These are phyloP conservation scores for Procambarus clarkii DNA, from an alignment of 1,140 invertebrate genomes.

Conservation along the genomic window DNA sequence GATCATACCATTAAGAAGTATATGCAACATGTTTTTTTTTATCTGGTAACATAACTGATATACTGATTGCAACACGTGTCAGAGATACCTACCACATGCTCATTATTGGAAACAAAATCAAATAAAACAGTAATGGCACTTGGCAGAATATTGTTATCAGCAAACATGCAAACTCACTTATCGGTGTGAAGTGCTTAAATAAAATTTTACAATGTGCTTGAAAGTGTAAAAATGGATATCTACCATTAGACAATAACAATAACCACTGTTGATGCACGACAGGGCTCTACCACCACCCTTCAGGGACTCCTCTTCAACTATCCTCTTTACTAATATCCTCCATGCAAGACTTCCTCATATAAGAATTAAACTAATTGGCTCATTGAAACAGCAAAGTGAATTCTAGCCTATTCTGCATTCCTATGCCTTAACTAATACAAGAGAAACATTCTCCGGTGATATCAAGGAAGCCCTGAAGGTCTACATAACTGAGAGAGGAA, in stretches of 20 bases:
- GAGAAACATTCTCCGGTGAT: background rate
- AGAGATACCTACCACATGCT: background rate
- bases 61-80: background rate
- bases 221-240: background rate
- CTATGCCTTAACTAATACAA: constrained; percentile 1
- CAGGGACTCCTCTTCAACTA: background rate
- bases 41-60: background rate
- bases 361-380: background rate
- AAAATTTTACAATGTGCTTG: background rate
- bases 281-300: background rate
- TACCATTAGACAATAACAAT: background rate
- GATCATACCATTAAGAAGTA: background rate
- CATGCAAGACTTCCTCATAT: background rate
- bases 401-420: background rate
- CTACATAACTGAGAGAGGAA: background rate
- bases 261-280: background rate
- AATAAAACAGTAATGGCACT: background rate
- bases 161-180: background rate
- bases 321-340: background rate
- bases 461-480: background rate
- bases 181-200: background rate
- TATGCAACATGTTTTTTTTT: background rate
- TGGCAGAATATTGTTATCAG: background rate
- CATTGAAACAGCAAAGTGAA: constrained; percentile 1
- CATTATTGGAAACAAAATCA: background rate